Base-by-base conservation (phyloP, 1,140 invertebrate species). In the Luehdorfia chinensis region DNA sequence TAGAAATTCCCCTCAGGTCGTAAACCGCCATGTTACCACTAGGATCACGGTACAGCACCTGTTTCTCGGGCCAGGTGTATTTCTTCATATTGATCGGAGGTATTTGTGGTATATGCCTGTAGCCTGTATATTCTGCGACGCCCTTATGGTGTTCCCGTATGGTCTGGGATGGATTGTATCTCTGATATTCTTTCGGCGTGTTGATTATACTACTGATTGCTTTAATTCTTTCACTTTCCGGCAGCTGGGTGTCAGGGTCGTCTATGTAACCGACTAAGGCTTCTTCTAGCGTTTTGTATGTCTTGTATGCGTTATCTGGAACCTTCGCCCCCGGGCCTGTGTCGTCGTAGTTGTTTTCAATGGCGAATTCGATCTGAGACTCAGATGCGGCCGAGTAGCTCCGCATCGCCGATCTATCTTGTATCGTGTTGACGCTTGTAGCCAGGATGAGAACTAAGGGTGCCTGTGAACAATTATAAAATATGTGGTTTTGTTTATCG, bases 301-400 rank as follows among this genome's bases (percentile, higher is more conserved):
- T 79, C 7, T 68, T 69, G 56, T 78, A 86, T 0, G 80, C 83
- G 32, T 62, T 62, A 15, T 81, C 75, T 0, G 55, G 69, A 4
- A 44, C 15, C 34, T 76, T 77, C 0, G 81, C 73, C 19, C 84
- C 87, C 1, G 87, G 84, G 7, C 87, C 87, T 0, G 87, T 88
- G 46, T 85, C 57, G 45, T 87, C 85, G 44, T 87, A 88, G 32
- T 81, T 79, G 63, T 87, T 87, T 16, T 87, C 81, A n/a, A 77
- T 55, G 3, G 87, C 87, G 41, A 76, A 84, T 12, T 62, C 66
- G 8, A 85, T 77, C 47, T 88, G 87, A 2, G 67, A 56, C 15
- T 68, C 51, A 2, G 77, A 71, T 1, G 87, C 85, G 8, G 68
- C 74, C 4, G 68, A 63, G 11, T 55, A 32, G 8, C 5, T 39